These are phyloP conservation scores for Falco naumanni DNA, from an alignment of 2,797 vertebrate genomes.

Conservation along the genomic window DNA sequence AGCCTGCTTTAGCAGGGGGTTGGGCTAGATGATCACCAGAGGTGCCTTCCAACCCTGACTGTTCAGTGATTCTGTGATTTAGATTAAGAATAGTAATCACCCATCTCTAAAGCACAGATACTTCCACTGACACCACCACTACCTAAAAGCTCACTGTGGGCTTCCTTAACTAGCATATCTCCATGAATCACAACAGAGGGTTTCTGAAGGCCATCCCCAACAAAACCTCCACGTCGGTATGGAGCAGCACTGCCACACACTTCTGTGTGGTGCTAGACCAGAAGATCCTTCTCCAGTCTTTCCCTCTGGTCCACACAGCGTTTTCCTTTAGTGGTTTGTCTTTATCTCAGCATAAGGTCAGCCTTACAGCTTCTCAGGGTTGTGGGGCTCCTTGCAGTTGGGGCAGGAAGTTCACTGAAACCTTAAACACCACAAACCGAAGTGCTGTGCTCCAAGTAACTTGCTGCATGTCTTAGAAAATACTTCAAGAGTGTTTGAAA, in stretches of 20 bases:
- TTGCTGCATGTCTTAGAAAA: not conserved
- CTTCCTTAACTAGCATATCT: not conserved
- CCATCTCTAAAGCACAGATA: not conserved
- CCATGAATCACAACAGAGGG: not conserved
- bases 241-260: not conserved
- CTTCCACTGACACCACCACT: not conserved
- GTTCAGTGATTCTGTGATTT: not conserved
- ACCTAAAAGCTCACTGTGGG: not conserved
- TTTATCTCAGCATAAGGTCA: not conserved
- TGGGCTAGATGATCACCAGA: no score
- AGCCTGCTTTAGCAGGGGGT: no score
- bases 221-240: not conserved
- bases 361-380: not conserved
- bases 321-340: not conserved
- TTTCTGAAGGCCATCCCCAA: not conserved
- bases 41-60: no score
- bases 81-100: not conserved
- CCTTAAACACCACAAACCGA: not conserved
- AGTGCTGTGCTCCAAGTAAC: not conserved
- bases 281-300: not conserved
- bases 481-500: not conserved
- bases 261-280: not conserved
- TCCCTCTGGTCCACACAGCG: not conserved
- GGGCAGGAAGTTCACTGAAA: not conserved
- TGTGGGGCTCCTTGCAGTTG: not conserved